phyloP scores from a whole-genome alignment of 2,797 vertebrate genomes.

The Pseudochromis fuscus region DNA sequence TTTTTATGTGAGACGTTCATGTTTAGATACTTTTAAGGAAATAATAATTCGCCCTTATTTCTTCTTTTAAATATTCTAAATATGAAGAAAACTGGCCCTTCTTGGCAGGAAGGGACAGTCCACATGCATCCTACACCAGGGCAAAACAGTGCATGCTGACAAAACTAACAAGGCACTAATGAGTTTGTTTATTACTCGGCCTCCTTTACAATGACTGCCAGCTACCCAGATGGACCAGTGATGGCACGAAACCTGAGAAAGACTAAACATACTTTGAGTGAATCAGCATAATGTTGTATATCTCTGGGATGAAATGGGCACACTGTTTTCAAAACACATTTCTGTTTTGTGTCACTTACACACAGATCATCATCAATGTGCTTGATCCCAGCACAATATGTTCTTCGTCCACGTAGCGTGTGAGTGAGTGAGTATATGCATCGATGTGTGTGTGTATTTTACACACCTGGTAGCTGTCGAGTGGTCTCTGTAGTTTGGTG shows the following conservation, averaged over 20 bases:
- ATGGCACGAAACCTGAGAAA: constrained; percentile 40
- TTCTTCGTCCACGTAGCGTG: background rate
- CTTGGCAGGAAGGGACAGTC: too few relatives aligned
- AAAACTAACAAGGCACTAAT: constrained; percentile 32
- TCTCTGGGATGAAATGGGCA: constrained; percentile 46
- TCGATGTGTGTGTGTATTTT: background rate
- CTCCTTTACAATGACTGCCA: constrained; percentile 45
- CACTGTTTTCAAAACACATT: constrained; percentile 29
- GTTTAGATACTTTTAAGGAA: background rate
- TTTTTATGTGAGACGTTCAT: background rate
- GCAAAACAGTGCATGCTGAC: constrained; percentile 14
- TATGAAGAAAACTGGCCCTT: background rate
- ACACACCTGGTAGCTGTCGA: constrained; percentile 98
- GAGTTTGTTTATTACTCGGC: constrained; percentile 37
- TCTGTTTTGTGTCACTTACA: constrained; percentile 16
- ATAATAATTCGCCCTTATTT: background rate
- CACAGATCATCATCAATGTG: constrained; percentile 9
- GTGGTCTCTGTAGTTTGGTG: constrained; percentile 93
- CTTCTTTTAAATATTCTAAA: background rate
- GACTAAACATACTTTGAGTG: constrained; percentile 30
- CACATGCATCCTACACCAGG: constrained; percentile 17
- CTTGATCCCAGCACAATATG: background rate
- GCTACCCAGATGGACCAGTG: constrained; percentile 38
- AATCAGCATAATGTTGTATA: constrained; percentile 46
- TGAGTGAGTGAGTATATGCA: constrained; percentile 3